phyloP scores from a whole-genome alignment of 2,113 vertebrate species.

The Salvelinus fontinalis region DNA sequence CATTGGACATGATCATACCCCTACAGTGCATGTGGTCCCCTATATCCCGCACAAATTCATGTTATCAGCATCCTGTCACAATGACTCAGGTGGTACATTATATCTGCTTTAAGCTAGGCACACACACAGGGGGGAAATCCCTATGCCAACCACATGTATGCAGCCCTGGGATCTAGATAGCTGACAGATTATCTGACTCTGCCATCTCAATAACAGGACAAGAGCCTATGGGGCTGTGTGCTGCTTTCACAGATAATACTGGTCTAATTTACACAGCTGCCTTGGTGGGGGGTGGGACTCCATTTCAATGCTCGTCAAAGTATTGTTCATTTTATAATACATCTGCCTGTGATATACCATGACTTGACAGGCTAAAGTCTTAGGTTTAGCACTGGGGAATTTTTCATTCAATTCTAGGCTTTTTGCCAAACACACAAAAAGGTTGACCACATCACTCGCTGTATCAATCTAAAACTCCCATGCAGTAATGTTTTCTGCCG shows the following conservation, averaged over 20 bases:
- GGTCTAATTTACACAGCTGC: slow-evolving; percentile 21
- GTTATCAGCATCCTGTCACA: slow-evolving; percentile 65
- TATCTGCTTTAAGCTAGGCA: slow-evolving; percentile 54
- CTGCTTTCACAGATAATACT: slow-evolving; percentile 12
- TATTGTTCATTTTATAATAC: background rate
- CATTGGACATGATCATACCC: slow-evolving; percentile 9
- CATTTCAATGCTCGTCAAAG: background rate
- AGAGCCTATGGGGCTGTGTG: slow-evolving; percentile 23
- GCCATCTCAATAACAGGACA: slow-evolving; percentile 27
- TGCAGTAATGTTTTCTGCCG: background rate
- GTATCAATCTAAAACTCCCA: background rate
- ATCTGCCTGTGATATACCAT: background rate
- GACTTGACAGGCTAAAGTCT: background rate
- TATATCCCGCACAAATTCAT: slow-evolving; percentile 56
- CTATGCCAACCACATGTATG: slow-evolving; percentile 19
- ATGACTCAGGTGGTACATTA: slow-evolving; percentile 63
- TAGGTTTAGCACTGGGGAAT: background rate
- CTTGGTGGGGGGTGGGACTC: background rate
- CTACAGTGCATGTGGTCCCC: slow-evolving; percentile 31
- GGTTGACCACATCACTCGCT: background rate
- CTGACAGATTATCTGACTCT: background rate
- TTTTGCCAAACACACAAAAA: slow-evolving; percentile 3
- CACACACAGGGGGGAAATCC: slow-evolving; percentile 8
- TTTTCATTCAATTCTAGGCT: slow-evolving; percentile 6
- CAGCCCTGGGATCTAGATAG: slow-evolving; percentile 3